phyloP scores from a whole-genome alignment of 2,888 invertebrate species.

The Artemia sinica region DNA sequence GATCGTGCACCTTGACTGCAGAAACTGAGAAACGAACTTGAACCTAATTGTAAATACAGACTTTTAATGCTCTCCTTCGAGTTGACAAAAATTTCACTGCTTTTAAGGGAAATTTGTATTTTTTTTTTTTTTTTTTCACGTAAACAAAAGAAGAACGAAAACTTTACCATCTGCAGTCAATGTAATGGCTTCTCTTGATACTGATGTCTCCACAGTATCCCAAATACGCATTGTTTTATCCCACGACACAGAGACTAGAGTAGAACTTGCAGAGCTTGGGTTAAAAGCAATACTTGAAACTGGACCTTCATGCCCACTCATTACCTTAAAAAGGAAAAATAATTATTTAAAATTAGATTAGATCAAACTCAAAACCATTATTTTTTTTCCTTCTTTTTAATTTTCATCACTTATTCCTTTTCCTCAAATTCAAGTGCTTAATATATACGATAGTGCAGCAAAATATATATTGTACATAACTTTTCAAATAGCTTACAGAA shows the following conservation, averaged over 20 bases:
- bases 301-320: slow-evolving; percentile 85
- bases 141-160: neutral
- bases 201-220: slow-evolving; percentile 67
- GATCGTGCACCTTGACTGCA: no score
- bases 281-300: slow-evolving; percentile 65
- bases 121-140: no score
- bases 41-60: no score
- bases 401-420: no score
- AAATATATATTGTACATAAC: no score
- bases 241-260: slow-evolving; percentile 78
- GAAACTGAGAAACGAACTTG: no score
- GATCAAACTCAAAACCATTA: no score
- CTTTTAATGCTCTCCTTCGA: neutral
- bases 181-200: slow-evolving; percentile 50
- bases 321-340: slow-evolving; percentile 30
- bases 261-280: slow-evolving; percentile 49
- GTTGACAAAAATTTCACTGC: neutral
- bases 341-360: neutral
- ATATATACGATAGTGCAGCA: no score
- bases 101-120: neutral
- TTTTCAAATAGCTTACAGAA: no score
- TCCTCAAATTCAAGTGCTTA: no score
- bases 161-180: slow-evolving; percentile 49
- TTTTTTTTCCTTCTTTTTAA: no score
- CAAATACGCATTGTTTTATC: slow-evolving; percentile 79